Percentiles rank a stretch among this genome's conserved stretches.
Conservation (phyloP, 2,888 invertebrate species). For the Candidula unifasciata region DNA sequence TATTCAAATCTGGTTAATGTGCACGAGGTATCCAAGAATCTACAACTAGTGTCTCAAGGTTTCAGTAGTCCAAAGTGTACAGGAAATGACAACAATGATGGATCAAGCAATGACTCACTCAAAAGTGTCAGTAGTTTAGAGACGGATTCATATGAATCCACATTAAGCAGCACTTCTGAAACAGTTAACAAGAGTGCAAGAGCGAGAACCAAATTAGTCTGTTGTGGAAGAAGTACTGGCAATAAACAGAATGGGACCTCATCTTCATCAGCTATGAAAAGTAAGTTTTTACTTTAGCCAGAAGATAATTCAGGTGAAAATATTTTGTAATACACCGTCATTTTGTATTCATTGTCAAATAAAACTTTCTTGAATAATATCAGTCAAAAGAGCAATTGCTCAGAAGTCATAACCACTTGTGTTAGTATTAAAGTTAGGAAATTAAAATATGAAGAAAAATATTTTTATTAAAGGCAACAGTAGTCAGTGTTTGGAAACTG, state of each 20-base stretch:
- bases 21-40: neutral
- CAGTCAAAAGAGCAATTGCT: too few species aligned
- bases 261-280: neutral
- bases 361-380: too few species aligned
- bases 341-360: too few species aligned
- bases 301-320: too few species aligned
- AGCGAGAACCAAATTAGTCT: neutral
- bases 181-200: neutral
- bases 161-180: neutral
- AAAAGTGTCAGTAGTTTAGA: conserved; percentile 35
- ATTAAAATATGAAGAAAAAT: too few species aligned
- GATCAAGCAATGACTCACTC: conserved; percentile 12
- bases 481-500: too few species aligned
- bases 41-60: neutral
- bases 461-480: too few species aligned
- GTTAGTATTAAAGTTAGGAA: too few species aligned
- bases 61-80: neutral
- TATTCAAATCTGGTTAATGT: neutral
- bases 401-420: too few species aligned
- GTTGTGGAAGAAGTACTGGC: neutral
- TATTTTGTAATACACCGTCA: too few species aligned
- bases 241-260: neutral
- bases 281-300: conserved; percentile 7
- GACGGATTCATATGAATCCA: conserved; percentile 2
- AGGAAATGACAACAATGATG: neutral